Percentiles rank a stretch among this genome's conserved stretches.
These are phyloP conservation scores for Eremobia ochroleuca DNA, from an alignment of 2,888 invertebrate species.

Conservation along the genomic window DNA sequence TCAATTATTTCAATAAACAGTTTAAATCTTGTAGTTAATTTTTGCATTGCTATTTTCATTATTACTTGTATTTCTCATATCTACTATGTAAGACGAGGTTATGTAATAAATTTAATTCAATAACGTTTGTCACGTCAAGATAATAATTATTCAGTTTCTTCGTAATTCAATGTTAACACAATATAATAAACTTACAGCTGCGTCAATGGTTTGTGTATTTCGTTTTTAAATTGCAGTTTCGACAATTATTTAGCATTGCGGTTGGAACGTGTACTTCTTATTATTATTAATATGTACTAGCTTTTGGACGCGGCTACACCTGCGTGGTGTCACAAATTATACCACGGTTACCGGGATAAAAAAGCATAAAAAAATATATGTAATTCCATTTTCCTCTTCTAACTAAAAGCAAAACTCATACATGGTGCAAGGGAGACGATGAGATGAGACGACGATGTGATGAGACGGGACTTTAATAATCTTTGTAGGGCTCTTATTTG, in stretches of 20 bases:
- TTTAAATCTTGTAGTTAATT: background rate
- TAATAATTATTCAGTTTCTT: background rate
- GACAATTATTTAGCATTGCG: background rate
- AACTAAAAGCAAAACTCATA: no score
- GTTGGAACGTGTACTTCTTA: no score
- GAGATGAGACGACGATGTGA: no score
- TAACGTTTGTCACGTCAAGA: background rate
- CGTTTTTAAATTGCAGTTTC: background rate
- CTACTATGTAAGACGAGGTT: background rate
- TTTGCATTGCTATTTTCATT: background rate
- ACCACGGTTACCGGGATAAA: background rate
- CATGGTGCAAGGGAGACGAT: no score
- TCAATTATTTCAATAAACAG: no score
- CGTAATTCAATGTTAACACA: background rate
- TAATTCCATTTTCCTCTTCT: no score
- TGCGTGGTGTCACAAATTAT: no score
- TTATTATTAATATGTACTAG: no score
- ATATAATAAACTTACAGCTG: constrained; percentile 1
- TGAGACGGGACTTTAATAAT: no score
- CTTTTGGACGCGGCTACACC: no score
- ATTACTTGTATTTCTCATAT: background rate
- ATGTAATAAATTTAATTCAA: background rate
- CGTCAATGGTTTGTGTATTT: background rate
- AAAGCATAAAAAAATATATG: no score
- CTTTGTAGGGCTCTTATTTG: no score